Conservation (phyloP, 2,797 vertebrate genomes). For the Catamblyrhynchus diadema region DNA sequence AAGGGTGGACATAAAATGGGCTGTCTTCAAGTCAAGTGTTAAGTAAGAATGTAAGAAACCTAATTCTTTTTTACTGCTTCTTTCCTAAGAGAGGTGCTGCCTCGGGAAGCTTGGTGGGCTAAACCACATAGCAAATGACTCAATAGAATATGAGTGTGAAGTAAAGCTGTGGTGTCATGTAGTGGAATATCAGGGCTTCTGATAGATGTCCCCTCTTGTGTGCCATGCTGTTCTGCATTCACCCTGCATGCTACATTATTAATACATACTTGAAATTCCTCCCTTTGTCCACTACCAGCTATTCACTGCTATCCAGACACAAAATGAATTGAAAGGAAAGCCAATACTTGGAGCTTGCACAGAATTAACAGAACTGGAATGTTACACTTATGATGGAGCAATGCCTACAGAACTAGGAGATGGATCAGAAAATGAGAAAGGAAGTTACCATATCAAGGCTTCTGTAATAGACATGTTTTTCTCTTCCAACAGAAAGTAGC, state of each 20-base stretch:
- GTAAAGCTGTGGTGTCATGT: not conserved
- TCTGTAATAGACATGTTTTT: not conserved
- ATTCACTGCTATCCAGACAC: not conserved
- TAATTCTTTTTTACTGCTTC: not conserved
- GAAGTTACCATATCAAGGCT: not conserved
- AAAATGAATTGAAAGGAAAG: not conserved
- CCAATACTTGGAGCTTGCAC: not conserved
- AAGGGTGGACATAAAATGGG: not conserved
- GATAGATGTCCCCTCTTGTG: not conserved
- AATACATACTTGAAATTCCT: not conserved
- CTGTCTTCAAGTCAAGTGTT: not conserved
- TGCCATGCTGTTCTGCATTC: not conserved
- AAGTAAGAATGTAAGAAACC: not conserved
- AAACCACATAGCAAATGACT: not conserved
- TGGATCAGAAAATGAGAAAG: not conserved
- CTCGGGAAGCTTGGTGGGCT: not conserved
- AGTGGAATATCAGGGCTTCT: not conserved
- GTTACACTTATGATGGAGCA: not conserved
- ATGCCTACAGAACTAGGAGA: not conserved
- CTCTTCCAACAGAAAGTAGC: not conserved
- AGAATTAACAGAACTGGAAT: not conserved
- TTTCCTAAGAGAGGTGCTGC: not conserved
- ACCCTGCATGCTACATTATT: not conserved
- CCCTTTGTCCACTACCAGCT: not conserved
- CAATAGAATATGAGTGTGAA: not conserved